Base-by-base conservation (phyloP, 2,113 vertebrate genomes). In the Proteles cristata region DNA sequence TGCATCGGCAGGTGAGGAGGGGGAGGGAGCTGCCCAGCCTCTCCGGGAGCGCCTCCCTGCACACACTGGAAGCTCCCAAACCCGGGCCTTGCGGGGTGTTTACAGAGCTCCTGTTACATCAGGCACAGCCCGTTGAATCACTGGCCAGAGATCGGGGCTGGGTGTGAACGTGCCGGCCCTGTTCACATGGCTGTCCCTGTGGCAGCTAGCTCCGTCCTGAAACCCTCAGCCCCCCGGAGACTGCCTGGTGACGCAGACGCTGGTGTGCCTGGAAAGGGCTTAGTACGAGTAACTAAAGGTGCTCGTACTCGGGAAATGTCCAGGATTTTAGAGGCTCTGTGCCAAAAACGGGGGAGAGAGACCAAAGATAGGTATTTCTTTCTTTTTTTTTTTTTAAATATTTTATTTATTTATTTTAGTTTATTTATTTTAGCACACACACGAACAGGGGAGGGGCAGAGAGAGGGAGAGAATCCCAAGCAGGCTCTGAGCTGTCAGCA, bases 1-100 rank as follows among this genome's bases (percentile, higher is more conserved):
- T 4, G 65, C 7, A 1, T 5, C 53, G 39, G 14, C 61, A 31
- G 25, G 81, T 50, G 39, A 1, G 2, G 0, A 0, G 35, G 87
- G 45, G 4, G 23, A 28, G 0, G 50, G 28, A n/a, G 84, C 93
- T 81, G 74, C 50, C 21, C 4, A 0, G 16, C 11, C 35, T 5
- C 16, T 26, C 80, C 11, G 4, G 53, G 15, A 43, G 25, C 2
- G 8, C n/a, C 8, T 0, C 21, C 31, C n/a, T 53, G 26, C 23
- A 6, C n/a, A 26, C 23, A 35, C 5, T 31, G 26, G 69, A 25
- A 15, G 25, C 53, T 16, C 65, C 53, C 48, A 3, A 16, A 4
- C 58, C 19, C 9, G 10, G 33, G 19, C 16, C 43, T 53, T 35
- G 39, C 14, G 26, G 55, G n/a, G 55, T 5, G 5, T 48, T 43